phyloP scores from a whole-genome alignment of 1,140 invertebrate genomes.

The Papilio helenus region DNA sequence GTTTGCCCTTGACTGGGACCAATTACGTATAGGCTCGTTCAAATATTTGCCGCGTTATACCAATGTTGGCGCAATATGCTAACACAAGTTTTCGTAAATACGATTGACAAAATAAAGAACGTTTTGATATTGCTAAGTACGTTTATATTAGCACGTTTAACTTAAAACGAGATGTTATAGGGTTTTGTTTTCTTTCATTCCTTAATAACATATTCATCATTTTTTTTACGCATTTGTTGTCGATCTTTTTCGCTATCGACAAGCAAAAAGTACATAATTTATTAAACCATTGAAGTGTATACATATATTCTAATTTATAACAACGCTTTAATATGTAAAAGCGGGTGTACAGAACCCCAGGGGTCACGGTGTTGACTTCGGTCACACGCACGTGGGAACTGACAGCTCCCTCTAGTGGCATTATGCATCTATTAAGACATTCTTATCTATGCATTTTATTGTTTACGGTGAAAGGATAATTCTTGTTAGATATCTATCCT shows the following conservation, averaged over 20 bases:
- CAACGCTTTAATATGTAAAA: not conserved
- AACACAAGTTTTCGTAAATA: not conserved
- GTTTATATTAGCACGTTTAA: too few species aligned
- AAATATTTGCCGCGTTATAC: not conserved
- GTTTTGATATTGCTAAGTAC: too few species aligned
- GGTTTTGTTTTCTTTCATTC: too few species aligned
- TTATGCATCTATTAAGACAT: conserved; percentile 15
- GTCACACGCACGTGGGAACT: conserved; percentile 19
- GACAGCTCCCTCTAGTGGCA: not conserved
- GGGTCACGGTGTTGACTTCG: not conserved
- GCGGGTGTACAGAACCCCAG: not conserved
- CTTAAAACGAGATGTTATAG: too few species aligned
- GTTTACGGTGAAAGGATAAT: conserved; percentile 23
- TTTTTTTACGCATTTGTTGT: too few species aligned
- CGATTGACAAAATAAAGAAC: too few species aligned
- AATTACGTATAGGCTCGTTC: too few species aligned
- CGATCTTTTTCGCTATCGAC: not conserved
- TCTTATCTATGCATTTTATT: conserved; percentile 17
- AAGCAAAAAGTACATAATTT: not conserved
- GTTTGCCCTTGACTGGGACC: not conserved
- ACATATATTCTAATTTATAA: not conserved
- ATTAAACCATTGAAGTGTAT: not conserved
- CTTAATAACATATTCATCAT: too few species aligned
- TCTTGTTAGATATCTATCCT: not conserved
- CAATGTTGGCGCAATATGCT: not conserved